phyloP scores from a whole-genome alignment of 2,113 vertebrate species.

The Mungos mungo region DNA sequence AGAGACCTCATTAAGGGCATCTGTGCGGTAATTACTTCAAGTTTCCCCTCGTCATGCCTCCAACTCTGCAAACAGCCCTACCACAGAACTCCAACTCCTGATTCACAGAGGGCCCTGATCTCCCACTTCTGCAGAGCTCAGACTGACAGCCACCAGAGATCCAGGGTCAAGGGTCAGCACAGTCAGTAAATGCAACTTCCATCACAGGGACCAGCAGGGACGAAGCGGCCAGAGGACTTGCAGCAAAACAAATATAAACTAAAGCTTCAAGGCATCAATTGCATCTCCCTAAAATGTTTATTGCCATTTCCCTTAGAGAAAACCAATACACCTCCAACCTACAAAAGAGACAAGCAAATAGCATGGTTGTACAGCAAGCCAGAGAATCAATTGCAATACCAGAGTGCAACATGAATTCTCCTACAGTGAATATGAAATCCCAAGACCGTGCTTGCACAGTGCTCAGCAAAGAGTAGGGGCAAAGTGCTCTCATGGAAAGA shows the following conservation, averaged over 20 bases:
- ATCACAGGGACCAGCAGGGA: background rate
- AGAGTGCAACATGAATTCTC: background rate
- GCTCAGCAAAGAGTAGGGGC: background rate
- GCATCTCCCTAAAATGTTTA: background rate
- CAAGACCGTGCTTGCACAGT: background rate
- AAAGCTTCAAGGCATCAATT: background rate
- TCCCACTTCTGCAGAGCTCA: constrained; percentile 14
- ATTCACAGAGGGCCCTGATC: background rate
- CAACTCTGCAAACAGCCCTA: constrained; percentile 54
- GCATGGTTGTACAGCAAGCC: background rate
- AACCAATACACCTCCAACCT: background rate
- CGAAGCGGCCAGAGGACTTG: background rate
- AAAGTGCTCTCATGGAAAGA: background rate
- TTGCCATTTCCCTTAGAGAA: constrained; percentile 11
- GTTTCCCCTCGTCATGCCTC: constrained; percentile 67
- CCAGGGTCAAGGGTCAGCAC: background rate
- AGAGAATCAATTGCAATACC: background rate
- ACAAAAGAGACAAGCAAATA: background rate
- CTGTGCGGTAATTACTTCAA: constrained; percentile 83
- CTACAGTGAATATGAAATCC: background rate
- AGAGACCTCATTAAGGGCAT: constrained; percentile 85
- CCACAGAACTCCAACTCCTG: background rate
- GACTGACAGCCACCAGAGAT: constrained; percentile 45
- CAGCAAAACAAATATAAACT: background rate
- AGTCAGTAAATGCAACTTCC: background rate